A percentile compares a stretch with the other conserved stretches of the same genome.
Conservation (phyloP, 2,888 invertebrate genomes). For the Calameuta filiformis region DNA sequence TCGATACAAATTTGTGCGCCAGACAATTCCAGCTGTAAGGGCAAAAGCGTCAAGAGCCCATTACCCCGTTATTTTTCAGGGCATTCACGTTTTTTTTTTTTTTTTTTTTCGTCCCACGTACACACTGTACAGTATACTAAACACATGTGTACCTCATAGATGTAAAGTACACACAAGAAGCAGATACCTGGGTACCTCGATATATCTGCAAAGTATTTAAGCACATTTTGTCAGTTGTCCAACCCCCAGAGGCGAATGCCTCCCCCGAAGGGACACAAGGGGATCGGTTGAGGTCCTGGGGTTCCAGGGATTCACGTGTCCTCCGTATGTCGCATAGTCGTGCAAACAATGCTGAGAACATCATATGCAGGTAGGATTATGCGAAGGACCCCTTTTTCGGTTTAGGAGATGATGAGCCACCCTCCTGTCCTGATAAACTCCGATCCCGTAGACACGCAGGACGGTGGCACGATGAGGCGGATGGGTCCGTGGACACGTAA, state of each 20-base stretch:
- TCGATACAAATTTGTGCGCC: not conserved
- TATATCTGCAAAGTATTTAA: slow-evolving; percentile 35
- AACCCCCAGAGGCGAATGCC: not conserved
- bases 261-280: slow-evolving; percentile 9
- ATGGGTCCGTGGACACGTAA: slow-evolving; percentile 17
- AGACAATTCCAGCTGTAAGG: not conserved
- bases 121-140: not conserved
- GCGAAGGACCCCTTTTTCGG: slow-evolving; percentile 55
- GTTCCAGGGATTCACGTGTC: slow-evolving; percentile 11
- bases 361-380: slow-evolving; percentile 66
- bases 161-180: not conserved
- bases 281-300: not conserved
- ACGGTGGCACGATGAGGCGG: slow-evolving; percentile 8
- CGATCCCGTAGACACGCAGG: slow-evolving; percentile 30
- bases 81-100: not conserved
- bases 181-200: not conserved
- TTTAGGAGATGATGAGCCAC: slow-evolving; percentile 48
- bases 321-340: slow-evolving; percentile 48
- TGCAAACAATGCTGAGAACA: slow-evolving; percentile 59
- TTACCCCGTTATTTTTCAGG: not conserved
- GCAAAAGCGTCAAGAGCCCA: not conserved
- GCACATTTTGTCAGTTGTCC: slow-evolving; percentile 34
- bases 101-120: not conserved
- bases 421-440: slow-evolving; percentile 41
- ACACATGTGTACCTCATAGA: not conserved